phyloP scores from a whole-genome alignment of 2,113 vertebrate species.

The Patagioenas fasciata region DNA sequence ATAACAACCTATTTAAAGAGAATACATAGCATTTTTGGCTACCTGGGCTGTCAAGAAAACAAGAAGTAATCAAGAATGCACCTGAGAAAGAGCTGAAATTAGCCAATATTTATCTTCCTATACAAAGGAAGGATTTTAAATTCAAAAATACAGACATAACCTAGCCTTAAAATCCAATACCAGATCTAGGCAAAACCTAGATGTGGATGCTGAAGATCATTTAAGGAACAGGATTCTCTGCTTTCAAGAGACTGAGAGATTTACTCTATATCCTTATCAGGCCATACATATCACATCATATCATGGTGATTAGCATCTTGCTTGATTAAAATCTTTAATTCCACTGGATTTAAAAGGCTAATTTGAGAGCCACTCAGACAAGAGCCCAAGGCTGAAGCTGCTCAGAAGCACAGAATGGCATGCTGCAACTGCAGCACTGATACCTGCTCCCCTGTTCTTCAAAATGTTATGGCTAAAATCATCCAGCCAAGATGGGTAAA shows the following conservation, averaged over 20 bases:
- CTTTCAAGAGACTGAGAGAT: neutral
- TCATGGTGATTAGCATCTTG: neutral
- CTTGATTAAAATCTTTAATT: conserved; percentile 33
- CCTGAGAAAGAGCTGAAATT: neutral
- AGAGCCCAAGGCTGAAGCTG: neutral
- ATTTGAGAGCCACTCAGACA: neutral
- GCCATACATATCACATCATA: neutral
- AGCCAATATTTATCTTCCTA: neutral
- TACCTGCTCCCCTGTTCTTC: neutral
- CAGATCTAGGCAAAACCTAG: neutral
- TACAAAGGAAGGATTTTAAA: neutral
- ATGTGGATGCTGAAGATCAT: neutral
- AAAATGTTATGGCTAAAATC: neutral
- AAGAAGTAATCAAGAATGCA: neutral
- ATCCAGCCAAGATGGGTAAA: neutral
- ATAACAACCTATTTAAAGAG: neutral
- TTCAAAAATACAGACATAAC: neutral
- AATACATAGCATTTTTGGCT: neutral
- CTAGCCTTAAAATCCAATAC: neutral
- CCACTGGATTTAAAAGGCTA: conserved; percentile 3
- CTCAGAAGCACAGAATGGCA: neutral
- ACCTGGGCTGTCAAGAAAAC: neutral
- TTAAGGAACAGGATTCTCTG: neutral
- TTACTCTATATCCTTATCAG: neutral
- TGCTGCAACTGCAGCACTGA: neutral